These are phyloP conservation scores for Gymnocypris eckloni DNA, from an alignment of 2,797 vertebrate genomes.

Conservation along the genomic window DNA sequence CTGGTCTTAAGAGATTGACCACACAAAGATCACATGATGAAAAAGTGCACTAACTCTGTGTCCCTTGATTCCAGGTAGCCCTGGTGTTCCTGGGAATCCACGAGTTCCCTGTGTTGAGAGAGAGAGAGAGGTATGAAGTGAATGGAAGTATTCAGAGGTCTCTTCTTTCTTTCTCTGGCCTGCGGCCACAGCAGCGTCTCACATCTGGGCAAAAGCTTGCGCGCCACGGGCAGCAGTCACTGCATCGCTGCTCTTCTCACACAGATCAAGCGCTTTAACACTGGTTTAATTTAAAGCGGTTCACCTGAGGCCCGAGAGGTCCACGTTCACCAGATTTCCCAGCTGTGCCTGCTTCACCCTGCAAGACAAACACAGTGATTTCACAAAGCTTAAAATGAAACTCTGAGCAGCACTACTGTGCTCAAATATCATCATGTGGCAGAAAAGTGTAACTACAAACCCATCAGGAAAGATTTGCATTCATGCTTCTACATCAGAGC, in stretches of 20 bases:
- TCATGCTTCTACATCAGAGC: neutral
- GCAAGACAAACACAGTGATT: neutral
- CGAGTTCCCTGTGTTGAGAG: slow-evolving; percentile 83
- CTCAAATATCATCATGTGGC: slow-evolving; percentile 24
- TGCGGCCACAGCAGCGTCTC: slow-evolving; percentile 7
- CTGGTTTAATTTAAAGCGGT: neutral
- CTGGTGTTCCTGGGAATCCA: slow-evolving; percentile 95
- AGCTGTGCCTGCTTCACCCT: slow-evolving; percentile 93
- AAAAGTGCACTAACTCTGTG: slow-evolving; percentile 86
- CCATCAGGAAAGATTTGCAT: neutral
- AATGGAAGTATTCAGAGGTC: slow-evolving; percentile 28
- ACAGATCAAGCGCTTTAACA: neutral
- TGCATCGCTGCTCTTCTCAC: neutral
- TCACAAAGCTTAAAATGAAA: neutral
- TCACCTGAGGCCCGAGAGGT: slow-evolving; percentile 89
- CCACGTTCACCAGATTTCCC: slow-evolving; percentile 92
- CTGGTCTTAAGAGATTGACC: neutral
- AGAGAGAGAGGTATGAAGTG: slow-evolving; percentile 23
- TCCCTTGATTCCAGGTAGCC: slow-evolving; percentile 95
- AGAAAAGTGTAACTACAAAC: slow-evolving; percentile 8
- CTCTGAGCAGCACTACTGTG: neutral
- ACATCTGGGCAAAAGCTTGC: slow-evolving; percentile 28
- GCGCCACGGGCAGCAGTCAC: neutral
- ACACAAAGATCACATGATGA: neutral
- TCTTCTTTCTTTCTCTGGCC: slow-evolving; percentile 20